Conservation (phyloP, 1,140 invertebrate genomes). For the Triops longicaudatus region DNA sequence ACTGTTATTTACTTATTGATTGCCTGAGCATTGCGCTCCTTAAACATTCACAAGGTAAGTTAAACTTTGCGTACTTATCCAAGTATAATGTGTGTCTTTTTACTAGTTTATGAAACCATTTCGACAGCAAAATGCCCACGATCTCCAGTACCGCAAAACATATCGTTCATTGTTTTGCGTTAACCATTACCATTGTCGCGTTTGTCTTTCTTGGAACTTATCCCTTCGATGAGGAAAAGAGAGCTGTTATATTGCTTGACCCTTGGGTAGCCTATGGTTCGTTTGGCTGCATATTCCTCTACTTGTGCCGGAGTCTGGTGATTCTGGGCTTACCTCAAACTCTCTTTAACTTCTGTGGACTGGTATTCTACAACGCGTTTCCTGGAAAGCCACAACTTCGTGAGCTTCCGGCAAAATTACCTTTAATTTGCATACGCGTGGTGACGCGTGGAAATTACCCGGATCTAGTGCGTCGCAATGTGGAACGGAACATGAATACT, state of each 20-base stretch:
- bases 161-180: background rate
- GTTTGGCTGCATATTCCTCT: conserved; percentile 60
- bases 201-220: background rate
- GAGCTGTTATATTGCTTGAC: conserved; percentile 52
- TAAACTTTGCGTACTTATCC: too few relatives aligned
- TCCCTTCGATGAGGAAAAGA: conserved; percentile 29
- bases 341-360: conserved; percentile 81
- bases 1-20: too few relatives aligned
- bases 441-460: conserved; percentile 94
- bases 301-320: conserved; percentile 68
- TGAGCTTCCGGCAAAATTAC: conserved; percentile 67
- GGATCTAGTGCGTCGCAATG: conserved; percentile 80
- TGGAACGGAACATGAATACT: conserved; percentile 76
- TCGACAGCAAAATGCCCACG: background rate
- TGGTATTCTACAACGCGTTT: conserved; percentile 89
- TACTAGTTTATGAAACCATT: background rate
- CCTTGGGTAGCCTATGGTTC: conserved; percentile 72
- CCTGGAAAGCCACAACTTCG: conserved; percentile 84
- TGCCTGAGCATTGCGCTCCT: too few relatives aligned
- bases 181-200: background rate
- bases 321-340: conserved; percentile 83
- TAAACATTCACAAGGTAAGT: too few relatives aligned
- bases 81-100: too few relatives aligned
- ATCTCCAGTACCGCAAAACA: background rate
- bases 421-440: conserved; percentile 89